phyloP scores from a whole-genome alignment of 2,113 vertebrate species.

The Eurypyga helias region DNA sequence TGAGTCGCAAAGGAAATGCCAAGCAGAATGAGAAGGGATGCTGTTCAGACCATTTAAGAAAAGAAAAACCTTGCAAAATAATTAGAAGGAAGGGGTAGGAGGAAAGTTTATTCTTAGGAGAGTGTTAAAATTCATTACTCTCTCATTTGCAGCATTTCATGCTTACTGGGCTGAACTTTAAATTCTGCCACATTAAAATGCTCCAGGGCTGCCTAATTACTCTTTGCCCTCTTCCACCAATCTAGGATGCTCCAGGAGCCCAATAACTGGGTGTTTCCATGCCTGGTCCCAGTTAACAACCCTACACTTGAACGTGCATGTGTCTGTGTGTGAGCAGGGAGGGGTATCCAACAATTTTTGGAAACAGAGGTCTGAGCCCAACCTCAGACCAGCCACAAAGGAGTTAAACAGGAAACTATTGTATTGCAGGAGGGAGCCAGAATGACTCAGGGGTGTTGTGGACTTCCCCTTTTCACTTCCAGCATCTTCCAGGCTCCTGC shows the following conservation, averaged over 20 bases:
- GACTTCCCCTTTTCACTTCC: neutral
- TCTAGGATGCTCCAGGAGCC: neutral
- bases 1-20: neutral
- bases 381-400: neutral
- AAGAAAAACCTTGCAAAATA: neutral
- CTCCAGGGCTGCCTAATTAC: neutral
- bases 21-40: neutral
- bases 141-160: neutral
- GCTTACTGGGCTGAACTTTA: neutral
- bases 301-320: fast-evolving
- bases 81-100: neutral
- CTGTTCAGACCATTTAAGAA: neutral
- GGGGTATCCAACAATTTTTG: neutral
- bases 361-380: neutral
- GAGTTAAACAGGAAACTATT: neutral
- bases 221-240: neutral
- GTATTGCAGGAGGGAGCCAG: neutral
- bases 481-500: neutral
- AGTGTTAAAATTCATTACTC: slow-evolving; percentile 5
- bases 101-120: neutral
- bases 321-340: neutral
- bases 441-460: neutral
- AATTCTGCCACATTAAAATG: neutral
- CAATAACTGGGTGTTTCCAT: neutral
- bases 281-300: neutral